Percentiles rank a stretch among this genome's conserved stretches.
These are phyloP conservation scores for Melolontha melolontha DNA, from an alignment of 2,888 invertebrate genomes.

Conservation along the genomic window DNA sequence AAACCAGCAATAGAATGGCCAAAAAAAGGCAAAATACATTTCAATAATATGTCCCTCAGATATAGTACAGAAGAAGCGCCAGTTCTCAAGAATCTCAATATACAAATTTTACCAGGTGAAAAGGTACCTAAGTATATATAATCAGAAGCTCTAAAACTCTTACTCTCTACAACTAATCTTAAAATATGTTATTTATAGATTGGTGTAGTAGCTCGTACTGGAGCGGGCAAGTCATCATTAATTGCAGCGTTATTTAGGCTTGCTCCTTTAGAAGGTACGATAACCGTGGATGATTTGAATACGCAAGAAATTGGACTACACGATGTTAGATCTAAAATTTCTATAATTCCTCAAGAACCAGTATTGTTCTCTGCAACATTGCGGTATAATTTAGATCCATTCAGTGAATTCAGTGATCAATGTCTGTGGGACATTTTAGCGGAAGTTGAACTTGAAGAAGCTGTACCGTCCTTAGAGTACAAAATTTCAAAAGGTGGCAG, in stretches of 20 bases:
- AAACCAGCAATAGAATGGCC: constrained; percentile 73
- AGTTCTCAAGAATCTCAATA: constrained; percentile 76
- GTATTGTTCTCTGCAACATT: constrained; percentile 80
- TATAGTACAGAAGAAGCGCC: constrained; percentile 75
- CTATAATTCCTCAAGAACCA: constrained; percentile 73
- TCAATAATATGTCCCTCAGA: constrained; percentile 71
- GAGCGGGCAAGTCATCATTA: constrained; percentile 87
- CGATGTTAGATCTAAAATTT: constrained; percentile 82
- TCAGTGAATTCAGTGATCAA: constrained; percentile 77
- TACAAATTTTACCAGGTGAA: constrained; percentile 72
- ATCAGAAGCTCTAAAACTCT: neutral
- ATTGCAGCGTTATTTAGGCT: constrained; percentile 86
- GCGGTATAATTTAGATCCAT: constrained; percentile 86
- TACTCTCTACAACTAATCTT: neutral
- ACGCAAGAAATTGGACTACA: constrained; percentile 79
- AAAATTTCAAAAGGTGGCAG: constrained; percentile 82
- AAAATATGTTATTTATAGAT: constrained; percentile 66
- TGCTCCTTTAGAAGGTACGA: constrained; percentile 79
- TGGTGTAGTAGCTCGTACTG: constrained; percentile 88
- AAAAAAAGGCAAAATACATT: constrained; percentile 69
- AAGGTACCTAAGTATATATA: constrained; percentile 71
- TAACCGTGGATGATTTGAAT: constrained; percentile 82
- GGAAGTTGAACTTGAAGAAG: constrained; percentile 80
- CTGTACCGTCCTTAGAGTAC: constrained; percentile 73
- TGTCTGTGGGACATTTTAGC: constrained; percentile 81